Evolutionary conservation across 1,140 invertebrate species (phyloP).

Genomic region (Sitophilus oryzae): DNA sequence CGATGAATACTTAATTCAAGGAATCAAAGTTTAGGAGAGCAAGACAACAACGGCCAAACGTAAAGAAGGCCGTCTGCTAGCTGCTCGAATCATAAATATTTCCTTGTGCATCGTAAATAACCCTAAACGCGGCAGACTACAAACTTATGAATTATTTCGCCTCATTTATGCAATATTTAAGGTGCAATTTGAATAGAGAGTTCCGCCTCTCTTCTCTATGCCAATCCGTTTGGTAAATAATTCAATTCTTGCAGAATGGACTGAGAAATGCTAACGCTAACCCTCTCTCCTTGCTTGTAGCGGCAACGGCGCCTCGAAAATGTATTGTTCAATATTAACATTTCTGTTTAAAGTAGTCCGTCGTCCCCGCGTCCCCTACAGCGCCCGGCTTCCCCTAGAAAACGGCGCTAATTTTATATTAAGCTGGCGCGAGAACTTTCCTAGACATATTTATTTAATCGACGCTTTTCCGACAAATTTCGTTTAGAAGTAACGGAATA

Average conservation of each 20-base stretch:
- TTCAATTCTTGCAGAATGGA: constrained; percentile 44
- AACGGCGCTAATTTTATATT: constrained; percentile 38
- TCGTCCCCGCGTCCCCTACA: constrained; percentile 17
- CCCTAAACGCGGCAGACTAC: constrained; percentile 46
- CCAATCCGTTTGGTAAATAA: constrained; percentile 46
- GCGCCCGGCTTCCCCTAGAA: no score
- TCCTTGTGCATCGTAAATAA: constrained; percentile 47
- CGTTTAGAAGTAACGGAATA: no score
- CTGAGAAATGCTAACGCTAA: constrained; percentile 39
- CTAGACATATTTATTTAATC: no score
- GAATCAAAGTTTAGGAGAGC: constrained; percentile 42
- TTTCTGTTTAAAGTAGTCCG: constrained; percentile 38
- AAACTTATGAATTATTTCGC: constrained; percentile 47
- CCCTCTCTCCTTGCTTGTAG: no score
- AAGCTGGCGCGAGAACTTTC: no score
- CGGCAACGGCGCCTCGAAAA: no score
- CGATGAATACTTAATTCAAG: constrained; percentile 37
- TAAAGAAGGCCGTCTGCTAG: constrained; percentile 32
- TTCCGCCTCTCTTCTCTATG: constrained; percentile 44
- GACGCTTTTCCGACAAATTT: no score
- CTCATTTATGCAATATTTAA: constrained; percentile 46
- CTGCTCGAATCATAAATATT: constrained; percentile 45
- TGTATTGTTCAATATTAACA: constrained; percentile 43
- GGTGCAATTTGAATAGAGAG: constrained; percentile 47
- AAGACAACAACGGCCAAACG: constrained; percentile 40